Evolutionary conservation across 1,140 invertebrate genomes (phyloP).

Genomic region (Popillia japonica): DNA sequence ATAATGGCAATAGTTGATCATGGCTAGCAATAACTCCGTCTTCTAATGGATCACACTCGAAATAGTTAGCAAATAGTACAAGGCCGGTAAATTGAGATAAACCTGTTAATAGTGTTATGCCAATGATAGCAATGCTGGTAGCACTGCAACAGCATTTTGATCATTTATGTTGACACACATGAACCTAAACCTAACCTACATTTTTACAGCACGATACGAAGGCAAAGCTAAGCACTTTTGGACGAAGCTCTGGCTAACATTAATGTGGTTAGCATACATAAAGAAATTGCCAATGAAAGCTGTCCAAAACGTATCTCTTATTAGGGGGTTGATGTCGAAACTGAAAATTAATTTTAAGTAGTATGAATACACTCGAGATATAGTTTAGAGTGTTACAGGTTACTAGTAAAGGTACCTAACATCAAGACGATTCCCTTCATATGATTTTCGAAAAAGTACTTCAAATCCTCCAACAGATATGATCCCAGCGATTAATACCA

Average conservation of each 20-base stretch:
- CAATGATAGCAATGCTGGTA: not conserved
- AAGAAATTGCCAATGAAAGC: slow-evolving; percentile 66
- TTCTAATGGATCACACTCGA: slow-evolving; percentile 74
- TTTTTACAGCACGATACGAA: slow-evolving; percentile 62
- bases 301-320: slow-evolving; percentile 68
- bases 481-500: slow-evolving; percentile 68
- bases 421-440: slow-evolving; percentile 62
- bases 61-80: slow-evolving; percentile 75
- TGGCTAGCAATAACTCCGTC: slow-evolving; percentile 62
- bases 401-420: too few species aligned
- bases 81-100: slow-evolving; percentile 61
- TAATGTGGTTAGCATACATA: slow-evolving; percentile 66
- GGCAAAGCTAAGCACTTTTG: slow-evolving; percentile 68
- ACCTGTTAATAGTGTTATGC: not conserved
- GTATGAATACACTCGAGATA: too few species aligned
- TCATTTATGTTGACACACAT: too few species aligned
- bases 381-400: too few species aligned
- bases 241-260: slow-evolving; percentile 67
- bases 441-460: slow-evolving; percentile 60
- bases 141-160: not conserved
- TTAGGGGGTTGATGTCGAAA: slow-evolving; percentile 63
- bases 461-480: slow-evolving; percentile 57
- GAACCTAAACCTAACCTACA: slow-evolving; percentile 53
- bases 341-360: slow-evolving; percentile 50
- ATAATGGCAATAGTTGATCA: slow-evolving; percentile 63